Conservation (phyloP, 2,113 vertebrate genomes). For the Hiodon alosoides region DNA sequence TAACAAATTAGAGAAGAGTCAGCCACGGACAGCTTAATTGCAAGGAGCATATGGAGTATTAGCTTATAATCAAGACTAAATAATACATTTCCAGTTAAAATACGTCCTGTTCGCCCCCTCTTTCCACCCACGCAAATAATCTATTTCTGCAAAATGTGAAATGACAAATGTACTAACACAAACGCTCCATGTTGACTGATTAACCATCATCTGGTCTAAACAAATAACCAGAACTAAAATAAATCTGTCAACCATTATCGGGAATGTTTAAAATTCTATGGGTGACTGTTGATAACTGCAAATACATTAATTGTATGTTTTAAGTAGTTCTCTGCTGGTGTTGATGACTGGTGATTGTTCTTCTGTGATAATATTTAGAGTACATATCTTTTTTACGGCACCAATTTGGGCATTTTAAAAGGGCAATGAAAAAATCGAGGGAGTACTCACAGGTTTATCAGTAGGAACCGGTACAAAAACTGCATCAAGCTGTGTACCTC, state of each 20-base stretch:
- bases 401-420: constrained; percentile 21
- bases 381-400: not conserved
- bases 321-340: constrained; percentile 31
- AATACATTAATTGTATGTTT: constrained; percentile 44
- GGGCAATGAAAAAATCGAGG: constrained; percentile 44
- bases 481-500: too few relatives aligned
- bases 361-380: constrained; percentile 20
- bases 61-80: constrained; percentile 67
- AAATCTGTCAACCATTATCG: constrained; percentile 29
- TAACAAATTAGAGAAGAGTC: constrained; percentile 66
- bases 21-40: constrained; percentile 63
- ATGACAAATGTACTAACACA: constrained; percentile 16
- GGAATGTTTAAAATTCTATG: constrained; percentile 27
- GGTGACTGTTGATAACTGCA: constrained; percentile 27
- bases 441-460: too few relatives aligned
- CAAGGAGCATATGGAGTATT: constrained; percentile 62
- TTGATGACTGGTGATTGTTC: constrained; percentile 33
- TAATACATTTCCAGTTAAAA: constrained; percentile 47
- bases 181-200: constrained; percentile 11
- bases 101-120: constrained; percentile 29
- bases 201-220: too few relatives aligned
- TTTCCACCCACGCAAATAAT: constrained; percentile 20
- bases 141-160: constrained; percentile 13
- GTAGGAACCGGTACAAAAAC: too few relatives aligned
- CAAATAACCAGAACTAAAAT: not conserved